These are phyloP conservation scores for Resseliella maxima DNA, from an alignment of 2,888 invertebrate species.

Conservation along the genomic window DNA sequence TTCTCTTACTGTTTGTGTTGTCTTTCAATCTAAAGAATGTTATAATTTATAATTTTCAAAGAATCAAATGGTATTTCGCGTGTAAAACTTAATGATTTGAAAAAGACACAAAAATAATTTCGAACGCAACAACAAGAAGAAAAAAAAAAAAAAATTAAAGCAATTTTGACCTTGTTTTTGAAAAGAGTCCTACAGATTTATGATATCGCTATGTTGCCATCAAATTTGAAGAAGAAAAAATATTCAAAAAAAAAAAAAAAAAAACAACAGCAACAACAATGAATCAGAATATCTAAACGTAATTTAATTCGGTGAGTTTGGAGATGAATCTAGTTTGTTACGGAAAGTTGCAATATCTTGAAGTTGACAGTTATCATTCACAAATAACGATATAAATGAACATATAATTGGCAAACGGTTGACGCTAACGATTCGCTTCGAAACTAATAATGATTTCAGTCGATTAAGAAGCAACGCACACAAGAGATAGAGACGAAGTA, in stretches of 20 bases:
- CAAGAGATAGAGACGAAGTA: neutral
- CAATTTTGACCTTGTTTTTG: neutral
- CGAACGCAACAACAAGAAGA: neutral
- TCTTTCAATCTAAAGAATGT: neutral
- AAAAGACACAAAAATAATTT: neutral
- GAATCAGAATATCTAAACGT: neutral
- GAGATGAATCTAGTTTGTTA: no score
- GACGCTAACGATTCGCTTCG: neutral
- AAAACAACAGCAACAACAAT: no score
- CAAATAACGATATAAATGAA: neutral
- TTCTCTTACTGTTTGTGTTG: no score
- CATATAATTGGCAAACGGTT: neutral
- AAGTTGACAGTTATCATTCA: no score
- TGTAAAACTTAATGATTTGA: neutral
- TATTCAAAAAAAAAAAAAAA: no score
- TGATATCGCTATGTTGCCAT: neutral
- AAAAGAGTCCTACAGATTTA: neutral
- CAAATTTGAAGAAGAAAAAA: neutral
- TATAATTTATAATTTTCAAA: neutral
- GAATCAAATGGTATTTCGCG: neutral
- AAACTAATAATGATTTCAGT: neutral
- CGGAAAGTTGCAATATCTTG: neutral
- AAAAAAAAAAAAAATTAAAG: neutral
- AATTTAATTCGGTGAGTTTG: neutral
- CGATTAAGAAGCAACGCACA: neutral